Evolutionary conservation across 2,888 invertebrate genomes (phyloP).

Genomic region (Melanostoma mellinum): DNA sequence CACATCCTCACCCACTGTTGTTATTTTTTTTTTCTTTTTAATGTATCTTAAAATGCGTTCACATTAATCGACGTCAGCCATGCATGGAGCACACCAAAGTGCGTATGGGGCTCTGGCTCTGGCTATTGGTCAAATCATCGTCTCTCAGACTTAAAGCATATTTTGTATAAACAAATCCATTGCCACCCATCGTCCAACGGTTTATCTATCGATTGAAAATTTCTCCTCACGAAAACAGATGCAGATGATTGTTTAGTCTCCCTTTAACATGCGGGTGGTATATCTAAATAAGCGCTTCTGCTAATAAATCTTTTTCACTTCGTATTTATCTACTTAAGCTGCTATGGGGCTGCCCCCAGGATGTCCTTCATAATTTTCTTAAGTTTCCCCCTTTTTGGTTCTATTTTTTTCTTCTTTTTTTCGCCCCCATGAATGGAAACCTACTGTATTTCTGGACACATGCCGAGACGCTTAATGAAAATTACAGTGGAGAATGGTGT

Average conservation of each 20-base stretch:
- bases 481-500: slow-evolving; percentile 21
- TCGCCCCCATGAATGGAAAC: slow-evolving; percentile 9
- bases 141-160: background rate
- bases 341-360: slow-evolving; percentile 43
- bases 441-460: slow-evolving; percentile 18
- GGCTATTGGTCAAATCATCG: slow-evolving; percentile 10
- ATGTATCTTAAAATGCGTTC: slow-evolving; percentile 5
- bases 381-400: too few species aligned
- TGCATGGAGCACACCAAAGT: background rate
- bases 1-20: slow-evolving; percentile 17
- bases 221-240: slow-evolving; percentile 39
- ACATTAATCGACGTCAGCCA: slow-evolving; percentile 26
- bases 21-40: background rate
- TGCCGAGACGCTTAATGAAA: slow-evolving; percentile 38
- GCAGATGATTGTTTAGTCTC: slow-evolving; percentile 31
- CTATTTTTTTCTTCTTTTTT: background rate
- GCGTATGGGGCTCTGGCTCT: background rate
- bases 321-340: slow-evolving; percentile 42
- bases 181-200: slow-evolving; percentile 16
- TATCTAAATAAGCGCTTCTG: slow-evolving; percentile 58
- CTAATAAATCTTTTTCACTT: slow-evolving; percentile 49
- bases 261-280: slow-evolving; percentile 47
- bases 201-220: slow-evolving; percentile 27
- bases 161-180: slow-evolving; percentile 13
- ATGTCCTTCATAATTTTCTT: slow-evolving; percentile 35